Evolutionary conservation across 2,888 invertebrate genomes (phyloP).

Genomic region (Sesia apiformis): DNA sequence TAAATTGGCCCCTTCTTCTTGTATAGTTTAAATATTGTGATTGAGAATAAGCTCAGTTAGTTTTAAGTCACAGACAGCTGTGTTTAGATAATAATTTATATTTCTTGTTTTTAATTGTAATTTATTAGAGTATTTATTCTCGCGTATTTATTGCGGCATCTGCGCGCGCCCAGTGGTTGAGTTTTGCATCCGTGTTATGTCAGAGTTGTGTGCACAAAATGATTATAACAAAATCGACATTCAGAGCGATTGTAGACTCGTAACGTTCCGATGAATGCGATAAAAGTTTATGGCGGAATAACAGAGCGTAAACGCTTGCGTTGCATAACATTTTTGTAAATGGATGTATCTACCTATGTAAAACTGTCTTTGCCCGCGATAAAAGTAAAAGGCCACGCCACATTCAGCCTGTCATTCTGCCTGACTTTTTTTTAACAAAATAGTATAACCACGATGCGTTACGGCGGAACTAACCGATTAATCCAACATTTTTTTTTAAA

Average conservation of each 20-base stretch:
- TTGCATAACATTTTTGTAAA: constrained; percentile 14
- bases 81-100: constrained; percentile 33
- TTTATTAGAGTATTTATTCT: constrained; percentile 44
- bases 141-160: constrained; percentile 52
- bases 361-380: neutral
- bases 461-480: constrained; percentile 32
- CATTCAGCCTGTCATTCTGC: neutral
- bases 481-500: constrained; percentile 21
- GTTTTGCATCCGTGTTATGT: constrained; percentile 59
- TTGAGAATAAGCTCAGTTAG: constrained; percentile 46
- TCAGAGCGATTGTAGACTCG: constrained; percentile 54
- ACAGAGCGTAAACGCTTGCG: constrained; percentile 20
- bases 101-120: constrained; percentile 25
- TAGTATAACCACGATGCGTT: constrained; percentile 20
- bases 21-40: constrained; percentile 33
- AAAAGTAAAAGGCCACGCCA: constrained; percentile 8
- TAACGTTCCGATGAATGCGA: constrained; percentile 11
- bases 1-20: neutral
- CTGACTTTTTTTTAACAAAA: neutral
- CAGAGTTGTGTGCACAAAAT: constrained; percentile 70
- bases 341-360: constrained; percentile 9
- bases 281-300: constrained; percentile 19
- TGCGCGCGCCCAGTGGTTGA: constrained; percentile 46
- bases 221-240: constrained; percentile 62
- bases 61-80: constrained; percentile 37